phyloP scores from a whole-genome alignment of 2,797 vertebrate genomes.

The Parauchenoglanis punctatus region DNA sequence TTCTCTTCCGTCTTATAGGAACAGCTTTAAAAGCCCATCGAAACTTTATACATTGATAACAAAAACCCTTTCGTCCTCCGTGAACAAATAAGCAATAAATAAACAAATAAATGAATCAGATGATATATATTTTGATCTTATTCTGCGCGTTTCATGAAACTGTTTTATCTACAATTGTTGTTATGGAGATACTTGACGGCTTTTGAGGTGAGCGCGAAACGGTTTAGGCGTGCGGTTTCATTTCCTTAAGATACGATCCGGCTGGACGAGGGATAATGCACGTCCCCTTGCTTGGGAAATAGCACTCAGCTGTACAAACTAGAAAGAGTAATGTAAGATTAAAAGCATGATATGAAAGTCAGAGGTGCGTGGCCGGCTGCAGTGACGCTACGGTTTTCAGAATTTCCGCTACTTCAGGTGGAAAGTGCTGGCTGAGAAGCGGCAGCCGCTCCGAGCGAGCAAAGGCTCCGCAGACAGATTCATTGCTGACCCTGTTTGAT shows the following conservation, averaged over 20 bases:
- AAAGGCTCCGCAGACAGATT: slow-evolving; percentile 25
- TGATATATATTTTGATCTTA: background rate
- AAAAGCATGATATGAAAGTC: slow-evolving; percentile 18
- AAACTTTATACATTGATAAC: background rate
- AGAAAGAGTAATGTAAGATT: slow-evolving; percentile 4
- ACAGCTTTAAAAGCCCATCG: background rate
- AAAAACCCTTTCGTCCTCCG: background rate
- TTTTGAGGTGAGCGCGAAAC: background rate
- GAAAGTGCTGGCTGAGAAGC: slow-evolving; percentile 5
- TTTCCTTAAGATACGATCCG: background rate
- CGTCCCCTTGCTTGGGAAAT: background rate
- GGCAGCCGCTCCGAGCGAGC: background rate
- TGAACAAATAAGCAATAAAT: background rate
- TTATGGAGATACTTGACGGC: background rate
- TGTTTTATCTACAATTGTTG: background rate
- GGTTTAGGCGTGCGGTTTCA: background rate
- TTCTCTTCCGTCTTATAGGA: background rate
- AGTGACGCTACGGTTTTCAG: background rate
- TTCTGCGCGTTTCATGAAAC: background rate
- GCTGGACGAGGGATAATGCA: background rate
- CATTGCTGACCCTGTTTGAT: slow-evolving; percentile 48
- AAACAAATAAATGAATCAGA: background rate
- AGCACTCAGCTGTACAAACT: background rate
- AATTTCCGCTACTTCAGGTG: background rate
- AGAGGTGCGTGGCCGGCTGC: background rate